Percentiles rank a stretch among this genome's conserved stretches.
These are phyloP conservation scores for Plemyria rubiginata DNA, from an alignment of 2,888 invertebrate species.

Conservation along the genomic window DNA sequence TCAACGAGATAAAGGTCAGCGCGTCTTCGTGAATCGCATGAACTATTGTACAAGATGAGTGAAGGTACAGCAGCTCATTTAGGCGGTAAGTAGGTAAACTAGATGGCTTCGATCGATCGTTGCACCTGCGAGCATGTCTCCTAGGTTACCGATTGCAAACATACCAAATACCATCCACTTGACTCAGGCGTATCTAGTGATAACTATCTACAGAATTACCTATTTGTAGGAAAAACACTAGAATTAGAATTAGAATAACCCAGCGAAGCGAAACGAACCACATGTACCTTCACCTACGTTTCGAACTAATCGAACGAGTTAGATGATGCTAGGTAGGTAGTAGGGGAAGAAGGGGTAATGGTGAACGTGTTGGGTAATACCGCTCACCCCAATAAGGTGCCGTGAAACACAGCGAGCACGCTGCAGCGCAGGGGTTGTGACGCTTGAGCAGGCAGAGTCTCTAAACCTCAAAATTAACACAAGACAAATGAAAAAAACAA, in stretches of 20 bases:
- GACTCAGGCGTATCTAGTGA: neutral
- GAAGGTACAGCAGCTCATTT: neutral
- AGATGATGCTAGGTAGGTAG: neutral
- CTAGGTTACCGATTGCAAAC: conserved; percentile 56
- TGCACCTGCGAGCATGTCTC: conserved; percentile 40
- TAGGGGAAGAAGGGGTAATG: too few species aligned
- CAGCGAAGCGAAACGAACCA: too few species aligned
- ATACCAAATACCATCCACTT: conserved; percentile 41
- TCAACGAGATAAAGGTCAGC: too few species aligned
- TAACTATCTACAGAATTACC: neutral
- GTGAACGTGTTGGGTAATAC: too few species aligned
- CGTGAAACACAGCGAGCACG: too few species aligned
- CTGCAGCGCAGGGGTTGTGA: too few species aligned
- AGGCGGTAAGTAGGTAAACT: conserved; percentile 10
- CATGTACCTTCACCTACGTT: too few species aligned
- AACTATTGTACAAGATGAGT: neutral
- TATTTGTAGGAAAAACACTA: neutral
- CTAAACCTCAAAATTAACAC: too few species aligned
- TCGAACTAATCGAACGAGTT: neutral
- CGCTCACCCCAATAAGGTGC: too few species aligned
- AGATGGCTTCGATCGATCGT: conserved; percentile 29
- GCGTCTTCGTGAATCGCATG: neutral
- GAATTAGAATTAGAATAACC: neutral
- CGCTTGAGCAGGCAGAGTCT: too few species aligned
- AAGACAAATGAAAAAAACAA: too few species aligned